Conservation (phyloP, 2,888 invertebrate species). For the Amiota mariae region DNA sequence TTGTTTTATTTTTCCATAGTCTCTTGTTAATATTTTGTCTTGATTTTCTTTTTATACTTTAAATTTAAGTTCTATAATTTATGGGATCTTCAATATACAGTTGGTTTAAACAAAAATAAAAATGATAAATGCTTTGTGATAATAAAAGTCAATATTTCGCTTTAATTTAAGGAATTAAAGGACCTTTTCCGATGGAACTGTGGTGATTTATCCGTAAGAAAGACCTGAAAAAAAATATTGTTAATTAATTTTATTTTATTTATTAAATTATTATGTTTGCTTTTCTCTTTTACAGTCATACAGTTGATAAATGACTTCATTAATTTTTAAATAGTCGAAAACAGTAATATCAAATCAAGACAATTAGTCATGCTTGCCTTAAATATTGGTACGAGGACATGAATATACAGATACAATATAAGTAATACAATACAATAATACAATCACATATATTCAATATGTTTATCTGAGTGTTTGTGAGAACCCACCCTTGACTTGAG, state of each 20-base stretch:
- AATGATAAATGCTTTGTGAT: too few species aligned
- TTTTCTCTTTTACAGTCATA: not conserved
- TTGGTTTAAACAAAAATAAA: too few species aligned
- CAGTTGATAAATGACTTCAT: constrained; percentile 36
- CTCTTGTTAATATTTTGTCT: too few species aligned
- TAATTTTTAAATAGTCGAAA: constrained; percentile 22
- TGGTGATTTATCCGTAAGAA: not conserved
- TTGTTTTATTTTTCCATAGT: too few species aligned
- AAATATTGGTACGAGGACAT: not conserved
- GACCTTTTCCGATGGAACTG: too few species aligned
- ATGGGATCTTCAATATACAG: too few species aligned
- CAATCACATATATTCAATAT: not conserved
- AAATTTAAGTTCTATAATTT: too few species aligned
- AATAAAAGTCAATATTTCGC: too few species aligned
- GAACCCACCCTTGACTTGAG: constrained; percentile 38
- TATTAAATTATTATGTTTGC: not conserved
- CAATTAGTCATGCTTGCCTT: constrained; percentile 16
- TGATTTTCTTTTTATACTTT: too few species aligned
- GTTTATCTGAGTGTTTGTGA: not conserved
- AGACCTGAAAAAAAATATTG: not conserved
- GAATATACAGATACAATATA: not conserved
- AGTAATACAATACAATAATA: not conserved
- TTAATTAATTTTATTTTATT: not conserved
- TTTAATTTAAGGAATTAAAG: too few species aligned
- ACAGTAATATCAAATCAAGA: constrained; percentile 5